A percentile compares a stretch with the other conserved stretches of the same genome.
phyloP scores from a whole-genome alignment of 2,113 vertebrate species.

The Oncorhynchus masou region DNA sequence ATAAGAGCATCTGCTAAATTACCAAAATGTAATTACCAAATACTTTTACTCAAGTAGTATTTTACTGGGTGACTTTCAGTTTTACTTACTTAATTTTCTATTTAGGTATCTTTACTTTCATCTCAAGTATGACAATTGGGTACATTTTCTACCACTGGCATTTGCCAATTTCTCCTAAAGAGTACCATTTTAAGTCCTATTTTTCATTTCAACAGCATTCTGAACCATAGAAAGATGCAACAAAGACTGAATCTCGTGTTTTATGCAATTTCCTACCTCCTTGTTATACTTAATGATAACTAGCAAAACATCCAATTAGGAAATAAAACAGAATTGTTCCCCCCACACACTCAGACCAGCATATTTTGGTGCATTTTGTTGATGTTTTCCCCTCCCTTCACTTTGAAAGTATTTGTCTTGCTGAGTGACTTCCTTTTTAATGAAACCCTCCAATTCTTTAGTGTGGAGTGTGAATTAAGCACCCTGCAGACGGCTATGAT shows the following conservation, averaged over 20 bases:
- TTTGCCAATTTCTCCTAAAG: neutral
- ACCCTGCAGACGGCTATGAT: conserved; percentile 80
- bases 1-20: too few species aligned
- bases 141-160: too few species aligned
- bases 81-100: too few species aligned
- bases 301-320: neutral
- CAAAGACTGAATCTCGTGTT: neutral
- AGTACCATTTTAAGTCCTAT: too few species aligned
- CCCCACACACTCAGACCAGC: neutral
- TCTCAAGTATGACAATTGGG: too few species aligned
- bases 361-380: conserved; percentile 37
- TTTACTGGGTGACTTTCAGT: too few species aligned
- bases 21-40: too few species aligned
- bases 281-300: neutral
- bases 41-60: too few species aligned
- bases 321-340: neutral
- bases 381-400: conserved; percentile 68
- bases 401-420: conserved; percentile 79
- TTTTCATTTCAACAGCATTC: neutral
- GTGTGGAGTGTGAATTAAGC: conserved; percentile 83
- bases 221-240: conserved; percentile 1
- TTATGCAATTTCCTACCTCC: neutral
- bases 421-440: conserved; percentile 81
- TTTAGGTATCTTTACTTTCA: too few species aligned
- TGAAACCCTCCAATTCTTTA: conserved; percentile 83